Conservation (phyloP, 1,140 invertebrate species). For the Drosophila melanica region DNA sequence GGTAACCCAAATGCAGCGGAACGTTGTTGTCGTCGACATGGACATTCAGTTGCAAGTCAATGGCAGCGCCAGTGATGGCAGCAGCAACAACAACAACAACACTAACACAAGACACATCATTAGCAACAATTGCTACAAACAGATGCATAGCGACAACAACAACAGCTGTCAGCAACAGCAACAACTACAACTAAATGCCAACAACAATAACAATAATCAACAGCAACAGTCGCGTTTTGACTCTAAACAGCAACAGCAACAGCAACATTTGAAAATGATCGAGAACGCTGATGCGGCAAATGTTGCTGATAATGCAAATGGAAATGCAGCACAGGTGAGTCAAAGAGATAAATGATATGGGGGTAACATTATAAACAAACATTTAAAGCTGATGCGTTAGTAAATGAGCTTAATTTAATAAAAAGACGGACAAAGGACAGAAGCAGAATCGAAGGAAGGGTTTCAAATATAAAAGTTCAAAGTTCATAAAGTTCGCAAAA, state of each 20-base stretch:
- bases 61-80: constrained; percentile 54
- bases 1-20: constrained; percentile 71
- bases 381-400: too few relatives aligned
- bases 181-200: constrained; percentile 36
- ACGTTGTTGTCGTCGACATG: constrained; percentile 23
- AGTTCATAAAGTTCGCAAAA: too few relatives aligned
- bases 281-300: constrained; percentile 62
- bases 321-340: constrained; percentile 70
- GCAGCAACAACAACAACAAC: constrained; percentile 38
- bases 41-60: constrained; percentile 66
- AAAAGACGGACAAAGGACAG: too few relatives aligned
- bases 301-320: constrained; percentile 67
- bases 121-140: constrained; percentile 76
- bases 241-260: constrained; percentile 44
- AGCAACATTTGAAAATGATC: constrained; percentile 25
- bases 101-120: constrained; percentile 63
- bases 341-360: neutral
- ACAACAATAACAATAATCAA: constrained; percentile 33
- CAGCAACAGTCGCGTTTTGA: constrained; percentile 39
- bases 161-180: constrained; percentile 36
- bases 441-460: too few relatives aligned
- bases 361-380: neutral
- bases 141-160: constrained; percentile 46
- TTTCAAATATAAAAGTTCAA: too few relatives aligned
- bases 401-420: too few relatives aligned